Conservation (phyloP, 2,888 invertebrate genomes). For the Cataglyphis albicans region DNA sequence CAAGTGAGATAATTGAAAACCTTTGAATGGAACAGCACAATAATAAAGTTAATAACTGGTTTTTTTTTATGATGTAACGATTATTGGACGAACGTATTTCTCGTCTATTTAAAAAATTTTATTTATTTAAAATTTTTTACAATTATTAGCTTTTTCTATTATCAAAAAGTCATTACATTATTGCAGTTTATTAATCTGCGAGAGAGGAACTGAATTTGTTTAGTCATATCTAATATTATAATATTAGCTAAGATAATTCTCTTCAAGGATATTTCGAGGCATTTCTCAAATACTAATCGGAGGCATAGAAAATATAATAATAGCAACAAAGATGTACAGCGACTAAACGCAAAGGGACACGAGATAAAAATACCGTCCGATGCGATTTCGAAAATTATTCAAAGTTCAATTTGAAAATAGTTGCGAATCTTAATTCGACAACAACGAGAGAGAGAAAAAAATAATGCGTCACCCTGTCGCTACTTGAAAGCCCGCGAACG, state of each 20-base stretch:
- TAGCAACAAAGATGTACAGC: background rate
- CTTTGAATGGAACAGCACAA: background rate
- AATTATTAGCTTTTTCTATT: background rate
- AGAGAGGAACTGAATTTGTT: conserved; percentile 12
- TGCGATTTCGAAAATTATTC: conserved; percentile 3
- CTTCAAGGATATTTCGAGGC: background rate
- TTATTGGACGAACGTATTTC: background rate
- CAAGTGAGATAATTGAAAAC: background rate
- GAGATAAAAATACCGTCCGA: background rate
- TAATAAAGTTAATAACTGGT: background rate
- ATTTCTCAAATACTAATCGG: background rate
- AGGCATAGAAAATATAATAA: background rate
- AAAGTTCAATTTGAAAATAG: conserved; percentile 7
- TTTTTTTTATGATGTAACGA: background rate
- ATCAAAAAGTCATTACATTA: background rate
- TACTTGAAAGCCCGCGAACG: conserved; percentile 42
- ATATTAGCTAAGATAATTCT: too few species aligned
- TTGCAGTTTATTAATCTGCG: background rate
- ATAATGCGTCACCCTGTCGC: background rate
- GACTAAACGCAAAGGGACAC: background rate
- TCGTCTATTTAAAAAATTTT: background rate
- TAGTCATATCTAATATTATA: background rate
- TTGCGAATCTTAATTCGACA: conserved; percentile 34
- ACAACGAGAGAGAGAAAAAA: background rate
- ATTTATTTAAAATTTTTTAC: too few species aligned